phyloP scores from a whole-genome alignment of 2,888 invertebrate genomes.

The Onthophagus sagittarius region DNA sequence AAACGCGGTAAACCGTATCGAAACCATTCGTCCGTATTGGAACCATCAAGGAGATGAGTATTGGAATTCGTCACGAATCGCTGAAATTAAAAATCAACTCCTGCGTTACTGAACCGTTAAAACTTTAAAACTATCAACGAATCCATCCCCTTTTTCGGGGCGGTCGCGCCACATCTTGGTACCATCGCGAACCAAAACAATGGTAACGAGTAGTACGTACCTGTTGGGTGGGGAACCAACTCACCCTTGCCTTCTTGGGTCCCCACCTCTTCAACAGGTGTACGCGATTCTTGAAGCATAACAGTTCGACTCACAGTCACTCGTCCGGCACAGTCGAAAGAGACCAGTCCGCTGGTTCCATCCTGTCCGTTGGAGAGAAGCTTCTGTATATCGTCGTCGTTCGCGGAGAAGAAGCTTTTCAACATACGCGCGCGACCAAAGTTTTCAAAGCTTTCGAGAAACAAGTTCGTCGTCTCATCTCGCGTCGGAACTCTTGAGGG shows the following conservation, averaged over 20 bases:
- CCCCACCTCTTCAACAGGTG: conserved; percentile 42
- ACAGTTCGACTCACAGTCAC: conserved; percentile 49
- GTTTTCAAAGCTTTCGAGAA: conserved; percentile 12
- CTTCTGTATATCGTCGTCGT: conserved; percentile 1
- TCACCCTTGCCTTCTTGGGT: conserved; percentile 37
- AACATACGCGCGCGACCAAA: conserved; percentile 7
- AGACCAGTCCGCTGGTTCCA: conserved; percentile 41
- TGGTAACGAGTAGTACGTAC: conserved; percentile 37
- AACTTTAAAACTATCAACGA: conserved; percentile 14
- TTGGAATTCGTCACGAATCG: conserved; percentile 21
- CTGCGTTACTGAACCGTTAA: conserved; percentile 24
- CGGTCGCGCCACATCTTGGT: background rate
- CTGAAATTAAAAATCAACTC: conserved; percentile 23
- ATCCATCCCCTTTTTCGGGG: conserved; percentile 22
- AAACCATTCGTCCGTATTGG: background rate
- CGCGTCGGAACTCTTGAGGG: conserved; percentile 22
- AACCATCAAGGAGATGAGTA: conserved; percentile 1
- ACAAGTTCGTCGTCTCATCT: conserved; percentile 30
- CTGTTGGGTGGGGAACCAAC: conserved; percentile 41
- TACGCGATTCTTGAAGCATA: conserved; percentile 51
- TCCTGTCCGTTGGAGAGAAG: conserved; percentile 27
- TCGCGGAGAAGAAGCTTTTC: conserved; percentile 31
- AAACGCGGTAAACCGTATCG: conserved; percentile 20
- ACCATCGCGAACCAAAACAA: conserved; percentile 36
- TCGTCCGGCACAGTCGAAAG: conserved; percentile 50